A percentile compares a stretch with the other conserved stretches of the same genome.
phyloP scores from a whole-genome alignment of 2,888 invertebrate genomes.

The Megalurothrips usitatus region DNA sequence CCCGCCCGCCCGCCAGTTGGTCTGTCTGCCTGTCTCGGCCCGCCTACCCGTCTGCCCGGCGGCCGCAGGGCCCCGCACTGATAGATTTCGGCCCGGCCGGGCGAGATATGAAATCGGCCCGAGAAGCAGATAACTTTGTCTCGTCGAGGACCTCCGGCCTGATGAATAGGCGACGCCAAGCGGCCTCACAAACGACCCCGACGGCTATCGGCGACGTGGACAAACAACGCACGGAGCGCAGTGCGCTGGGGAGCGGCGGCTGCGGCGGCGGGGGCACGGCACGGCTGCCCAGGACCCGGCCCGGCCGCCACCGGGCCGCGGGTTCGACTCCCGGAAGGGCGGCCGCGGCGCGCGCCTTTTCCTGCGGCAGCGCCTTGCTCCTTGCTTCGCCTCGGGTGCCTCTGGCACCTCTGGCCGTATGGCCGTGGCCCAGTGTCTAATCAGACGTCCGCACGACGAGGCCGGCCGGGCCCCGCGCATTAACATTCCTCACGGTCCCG shows the following conservation, averaged over 20 bases:
- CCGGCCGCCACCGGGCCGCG: background rate
- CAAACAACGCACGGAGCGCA: background rate
- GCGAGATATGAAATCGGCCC: background rate
- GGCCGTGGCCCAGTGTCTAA: no score
- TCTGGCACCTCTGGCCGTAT: no score
- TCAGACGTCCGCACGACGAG: no score
- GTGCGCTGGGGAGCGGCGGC: background rate
- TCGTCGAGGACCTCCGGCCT: background rate
- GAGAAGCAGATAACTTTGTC: slow-evolving; percentile 4
- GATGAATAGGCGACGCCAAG: background rate
- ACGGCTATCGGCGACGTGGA: slow-evolving; percentile 15
- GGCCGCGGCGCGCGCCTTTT: background rate
- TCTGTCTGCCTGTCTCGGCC: background rate
- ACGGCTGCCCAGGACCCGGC: background rate
- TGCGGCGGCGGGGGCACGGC: background rate
- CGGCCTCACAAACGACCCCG: slow-evolving; percentile 2
- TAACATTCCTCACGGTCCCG: no score
- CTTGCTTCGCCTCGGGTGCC: background rate
- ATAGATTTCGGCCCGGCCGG: slow-evolving; percentile 12
- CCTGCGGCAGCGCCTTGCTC: background rate
- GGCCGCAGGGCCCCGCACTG: background rate
- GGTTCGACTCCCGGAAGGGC: background rate
- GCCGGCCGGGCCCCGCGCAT: no score
- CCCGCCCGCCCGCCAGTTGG: background rate
- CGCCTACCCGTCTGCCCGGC: background rate